Evolutionary conservation across 2,888 invertebrate species (phyloP), one percentile per base, ranked within the genome.

Genomic region (Callinectes sapidus): DNA sequence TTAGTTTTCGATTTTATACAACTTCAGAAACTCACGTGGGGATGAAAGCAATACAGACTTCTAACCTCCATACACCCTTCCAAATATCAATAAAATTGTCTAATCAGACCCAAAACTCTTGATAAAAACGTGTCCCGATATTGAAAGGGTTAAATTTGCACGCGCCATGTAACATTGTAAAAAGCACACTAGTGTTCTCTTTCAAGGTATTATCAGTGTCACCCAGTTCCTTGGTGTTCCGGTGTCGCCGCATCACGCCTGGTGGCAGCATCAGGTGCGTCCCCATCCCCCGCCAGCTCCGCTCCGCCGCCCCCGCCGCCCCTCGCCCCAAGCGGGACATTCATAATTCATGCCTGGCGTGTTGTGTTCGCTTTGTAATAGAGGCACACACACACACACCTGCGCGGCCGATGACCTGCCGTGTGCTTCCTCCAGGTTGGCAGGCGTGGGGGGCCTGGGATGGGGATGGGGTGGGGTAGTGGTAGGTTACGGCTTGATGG

Each of bases 321-420:
- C 35, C 16, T 81, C 35, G 81, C 81, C 81, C 81, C 14, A n/a
- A 81, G 81, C 81, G 81, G 35, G 35, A 81, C 81, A 81, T 81
- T 81, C 35, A 81, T 81, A 81, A 81, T 81, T 81, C 81, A 81
- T 81, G 81, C 3, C 81, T 35, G 81, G 35, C 35, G 81, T 35
- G 81, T 35, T 81, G 81, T 81, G 81, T 81, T 81, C 35, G 81
- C 81, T 81, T 81, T 81, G 81, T 81, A 81, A 81, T 81, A 35
- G 81, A 81, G 81, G 81, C 81, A 81, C 81, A 81, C 81, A 81
- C 81, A 81, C 81, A 81, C 81, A 81, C 81, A 35, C 35, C 81
- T 35, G 81, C 14, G 35, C 81, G 81, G 81, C 81, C 81, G 35
- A 81, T 81, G 81, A 81, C 81, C 81, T 81, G 81, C 81, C 35